Conservation (phyloP, 2,797 vertebrate species). For the Rallus crepitans region DNA sequence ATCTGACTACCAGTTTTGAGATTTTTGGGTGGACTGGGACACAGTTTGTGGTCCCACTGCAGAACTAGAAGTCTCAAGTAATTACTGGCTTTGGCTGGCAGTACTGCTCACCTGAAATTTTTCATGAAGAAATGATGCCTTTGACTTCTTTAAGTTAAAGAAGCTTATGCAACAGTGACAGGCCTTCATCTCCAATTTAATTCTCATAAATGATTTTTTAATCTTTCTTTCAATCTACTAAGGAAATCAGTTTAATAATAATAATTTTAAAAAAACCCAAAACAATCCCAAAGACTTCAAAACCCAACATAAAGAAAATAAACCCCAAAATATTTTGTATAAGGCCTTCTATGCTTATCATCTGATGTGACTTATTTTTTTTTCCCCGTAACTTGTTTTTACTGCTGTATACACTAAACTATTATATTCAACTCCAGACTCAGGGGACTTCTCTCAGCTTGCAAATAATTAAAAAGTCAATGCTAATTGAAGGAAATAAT, state of each 20-base stretch:
- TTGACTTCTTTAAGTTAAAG: background rate
- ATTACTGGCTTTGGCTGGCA: background rate
- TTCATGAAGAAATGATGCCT: rapidly evolving
- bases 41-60: background rate
- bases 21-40: background rate
- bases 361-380: background rate
- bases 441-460: background rate
- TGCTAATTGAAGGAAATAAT: background rate
- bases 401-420: background rate
- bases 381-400: background rate
- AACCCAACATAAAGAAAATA: background rate
- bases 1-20: background rate
- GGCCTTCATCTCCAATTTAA: background rate
- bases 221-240: background rate
- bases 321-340: rapidly evolving
- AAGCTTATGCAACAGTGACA: background rate
- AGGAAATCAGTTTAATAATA: background rate
- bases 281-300: no score
- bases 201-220: background rate
- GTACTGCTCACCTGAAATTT: background rate
- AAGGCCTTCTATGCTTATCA: background rate
- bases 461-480: background rate
- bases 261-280: no score
- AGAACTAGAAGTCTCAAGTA: background rate
- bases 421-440: background rate